Evolutionary conservation across 1,140 invertebrate genomes (phyloP).

Genomic region (Drosophila biarmipes): DNA sequence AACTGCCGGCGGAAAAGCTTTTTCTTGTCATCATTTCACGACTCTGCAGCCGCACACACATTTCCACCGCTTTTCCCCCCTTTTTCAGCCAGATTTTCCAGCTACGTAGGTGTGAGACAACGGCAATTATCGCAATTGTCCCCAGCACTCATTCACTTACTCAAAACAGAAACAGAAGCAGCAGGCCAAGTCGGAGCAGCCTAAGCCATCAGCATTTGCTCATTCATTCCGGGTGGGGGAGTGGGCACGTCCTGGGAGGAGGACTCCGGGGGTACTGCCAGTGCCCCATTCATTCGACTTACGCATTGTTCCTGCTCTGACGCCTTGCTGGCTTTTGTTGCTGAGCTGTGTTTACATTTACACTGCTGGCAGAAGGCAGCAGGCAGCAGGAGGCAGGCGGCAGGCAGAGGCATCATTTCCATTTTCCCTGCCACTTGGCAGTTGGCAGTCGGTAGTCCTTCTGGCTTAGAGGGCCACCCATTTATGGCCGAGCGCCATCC

Average conservation of each 20-base stretch:
- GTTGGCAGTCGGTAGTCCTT: conserved; percentile 29
- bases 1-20: conserved; percentile 77
- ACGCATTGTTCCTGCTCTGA: conserved; percentile 79
- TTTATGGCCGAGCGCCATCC: background rate
- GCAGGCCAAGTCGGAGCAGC: conserved; percentile 32
- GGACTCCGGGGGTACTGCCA: background rate
- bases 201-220: conserved; percentile 71
- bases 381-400: conserved; percentile 17
- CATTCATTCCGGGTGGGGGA: conserved; percentile 50
- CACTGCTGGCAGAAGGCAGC: conserved; percentile 49
- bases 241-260: conserved; percentile 1
- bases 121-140: conserved; percentile 82
- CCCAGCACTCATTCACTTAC: conserved; percentile 61
- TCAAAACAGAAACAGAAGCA: conserved; percentile 23
- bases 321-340: conserved; percentile 79
- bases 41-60: conserved; percentile 48
- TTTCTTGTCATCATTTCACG: conserved; percentile 82
- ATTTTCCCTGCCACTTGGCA: conserved; percentile 45
- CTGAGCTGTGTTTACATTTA: conserved; percentile 77
- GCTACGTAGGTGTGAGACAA: conserved; percentile 74
- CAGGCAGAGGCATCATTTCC: conserved; percentile 69
- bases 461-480: conserved; percentile 29
- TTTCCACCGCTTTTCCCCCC: background rate
- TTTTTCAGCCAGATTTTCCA: conserved; percentile 19
- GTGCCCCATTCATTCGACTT: conserved; percentile 59